Percentiles rank a stretch among this genome's conserved stretches.
These are phyloP conservation scores for Protaetia brevitarsis DNA, from an alignment of 1,140 invertebrate genomes.

Conservation along the genomic window DNA sequence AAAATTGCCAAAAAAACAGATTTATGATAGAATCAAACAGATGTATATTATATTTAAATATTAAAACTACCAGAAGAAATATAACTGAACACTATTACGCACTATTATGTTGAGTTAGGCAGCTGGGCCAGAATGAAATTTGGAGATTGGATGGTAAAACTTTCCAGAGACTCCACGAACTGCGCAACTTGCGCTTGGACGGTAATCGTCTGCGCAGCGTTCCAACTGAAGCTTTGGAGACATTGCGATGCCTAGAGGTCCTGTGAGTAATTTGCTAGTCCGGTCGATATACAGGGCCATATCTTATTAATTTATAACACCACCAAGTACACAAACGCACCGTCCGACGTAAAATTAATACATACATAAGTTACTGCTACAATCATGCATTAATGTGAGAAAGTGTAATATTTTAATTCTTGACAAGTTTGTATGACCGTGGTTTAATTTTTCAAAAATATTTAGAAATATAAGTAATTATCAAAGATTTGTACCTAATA, in stretches of 20 bases:
- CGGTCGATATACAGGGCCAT: slow-evolving; percentile 16
- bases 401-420: too few relatives aligned
- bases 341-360: not conserved
- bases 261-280: slow-evolving; percentile 58
- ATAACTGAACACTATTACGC: too few relatives aligned
- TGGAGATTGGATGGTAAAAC: slow-evolving; percentile 54
- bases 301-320: not conserved
- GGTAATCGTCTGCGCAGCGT: slow-evolving; percentile 62
- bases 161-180: slow-evolving; percentile 54
- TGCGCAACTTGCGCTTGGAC: slow-evolving; percentile 64
- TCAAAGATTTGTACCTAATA: too few relatives aligned
- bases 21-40: too few relatives aligned
- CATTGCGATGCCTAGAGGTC: slow-evolving; percentile 58
- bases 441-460: too few relatives aligned
- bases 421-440: too few relatives aligned
- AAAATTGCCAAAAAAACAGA: too few relatives aligned
- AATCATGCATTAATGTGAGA: too few relatives aligned
- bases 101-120: slow-evolving; percentile 51
- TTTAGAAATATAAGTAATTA: too few relatives aligned
- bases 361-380: slow-evolving; percentile 3
- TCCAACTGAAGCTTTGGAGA: slow-evolving; percentile 58
- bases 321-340: not conserved
- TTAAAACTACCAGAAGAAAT: too few relatives aligned
- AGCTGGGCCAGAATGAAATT: slow-evolving; percentile 67
- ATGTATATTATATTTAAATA: too few relatives aligned